Conservation (phyloP, 2,797 vertebrate species). For the Tapera naevia region DNA sequence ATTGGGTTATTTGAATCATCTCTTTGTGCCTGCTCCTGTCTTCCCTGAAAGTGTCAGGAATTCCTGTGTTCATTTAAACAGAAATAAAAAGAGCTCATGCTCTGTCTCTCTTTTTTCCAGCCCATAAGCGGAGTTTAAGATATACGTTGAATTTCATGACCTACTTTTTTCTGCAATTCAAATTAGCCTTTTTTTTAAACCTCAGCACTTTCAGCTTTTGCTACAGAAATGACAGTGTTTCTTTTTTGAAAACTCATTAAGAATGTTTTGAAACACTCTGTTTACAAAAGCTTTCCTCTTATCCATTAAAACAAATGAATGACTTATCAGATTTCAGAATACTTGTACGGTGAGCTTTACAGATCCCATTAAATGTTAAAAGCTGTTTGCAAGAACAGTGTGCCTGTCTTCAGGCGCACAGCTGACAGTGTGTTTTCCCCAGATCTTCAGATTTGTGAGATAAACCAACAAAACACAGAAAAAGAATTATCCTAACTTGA, state of each 20-base stretch:
- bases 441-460: not conserved
- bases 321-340: not conserved
- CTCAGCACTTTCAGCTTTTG: not conserved
- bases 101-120: not conserved
- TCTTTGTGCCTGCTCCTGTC: not conserved
- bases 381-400: not conserved
- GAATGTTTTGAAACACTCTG: not conserved
- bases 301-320: slow-evolving; percentile 29
- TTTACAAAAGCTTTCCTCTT: slow-evolving; percentile 39
- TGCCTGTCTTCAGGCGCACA: not conserved
- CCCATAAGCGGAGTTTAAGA: not conserved
- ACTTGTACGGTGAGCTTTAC: not conserved
- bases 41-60: not conserved
- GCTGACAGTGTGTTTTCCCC: not conserved
- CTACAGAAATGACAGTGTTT: not conserved
- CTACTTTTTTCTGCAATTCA: slow-evolving; percentile 14
- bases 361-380: slow-evolving; percentile 30
- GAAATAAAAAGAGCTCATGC: not conserved
- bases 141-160: not conserved
- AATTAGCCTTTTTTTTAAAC: not conserved
- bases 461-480: not conserved
- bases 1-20: not conserved
- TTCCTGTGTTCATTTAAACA: not conserved
- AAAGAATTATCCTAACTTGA: not conserved
- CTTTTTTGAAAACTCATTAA: slow-evolving; percentile 17